A percentile compares a stretch with the other conserved stretches of the same genome.
phyloP scores from a whole-genome alignment of 1,140 invertebrate species.

The Doryteuthis pealeii region DNA sequence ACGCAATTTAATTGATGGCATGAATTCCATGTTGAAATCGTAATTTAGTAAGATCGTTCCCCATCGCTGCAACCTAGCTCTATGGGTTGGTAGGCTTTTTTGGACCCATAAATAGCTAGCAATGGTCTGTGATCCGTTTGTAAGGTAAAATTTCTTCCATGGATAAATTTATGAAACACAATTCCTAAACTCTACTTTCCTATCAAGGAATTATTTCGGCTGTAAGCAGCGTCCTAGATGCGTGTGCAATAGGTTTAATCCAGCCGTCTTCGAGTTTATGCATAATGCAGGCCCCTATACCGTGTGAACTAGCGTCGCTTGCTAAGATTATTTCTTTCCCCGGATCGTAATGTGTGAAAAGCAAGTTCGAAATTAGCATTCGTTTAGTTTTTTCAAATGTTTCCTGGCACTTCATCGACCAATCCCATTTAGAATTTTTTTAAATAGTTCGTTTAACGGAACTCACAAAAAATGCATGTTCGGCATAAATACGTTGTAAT shows the following conservation, averaged over 20 bases:
- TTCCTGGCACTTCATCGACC: not conserved
- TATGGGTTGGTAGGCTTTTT: slow-evolving; percentile 36
- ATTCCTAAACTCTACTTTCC: slow-evolving; percentile 65
- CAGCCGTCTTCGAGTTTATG: slow-evolving; percentile 53
- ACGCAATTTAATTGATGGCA: slow-evolving; percentile 22
- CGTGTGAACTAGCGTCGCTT: slow-evolving; percentile 61
- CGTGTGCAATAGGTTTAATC: slow-evolving; percentile 60
- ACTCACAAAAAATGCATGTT: not conserved
- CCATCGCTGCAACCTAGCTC: slow-evolving; percentile 56
- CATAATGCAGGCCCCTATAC: slow-evolving; percentile 60
- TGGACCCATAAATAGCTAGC: slow-evolving; percentile 52
- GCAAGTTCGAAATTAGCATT: not conserved
- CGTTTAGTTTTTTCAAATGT: not conserved
- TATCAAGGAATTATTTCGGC: slow-evolving; percentile 63
- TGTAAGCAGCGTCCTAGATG: slow-evolving; percentile 54
- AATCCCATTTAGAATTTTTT: not conserved
- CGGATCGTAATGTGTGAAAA: not conserved
- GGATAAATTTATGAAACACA: slow-evolving; percentile 64
- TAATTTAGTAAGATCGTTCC: slow-evolving; percentile 51
- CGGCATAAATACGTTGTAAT: not conserved
- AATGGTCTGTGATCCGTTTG: slow-evolving; percentile 58
- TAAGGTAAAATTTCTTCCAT: slow-evolving; percentile 51
- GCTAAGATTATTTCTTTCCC: slow-evolving; percentile 39
- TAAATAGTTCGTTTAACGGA: not conserved
- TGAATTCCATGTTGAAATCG: slow-evolving; percentile 48